Evolutionary conservation across 2,797 vertebrate genomes (phyloP).

Genomic region (Labeo calbasu): DNA sequence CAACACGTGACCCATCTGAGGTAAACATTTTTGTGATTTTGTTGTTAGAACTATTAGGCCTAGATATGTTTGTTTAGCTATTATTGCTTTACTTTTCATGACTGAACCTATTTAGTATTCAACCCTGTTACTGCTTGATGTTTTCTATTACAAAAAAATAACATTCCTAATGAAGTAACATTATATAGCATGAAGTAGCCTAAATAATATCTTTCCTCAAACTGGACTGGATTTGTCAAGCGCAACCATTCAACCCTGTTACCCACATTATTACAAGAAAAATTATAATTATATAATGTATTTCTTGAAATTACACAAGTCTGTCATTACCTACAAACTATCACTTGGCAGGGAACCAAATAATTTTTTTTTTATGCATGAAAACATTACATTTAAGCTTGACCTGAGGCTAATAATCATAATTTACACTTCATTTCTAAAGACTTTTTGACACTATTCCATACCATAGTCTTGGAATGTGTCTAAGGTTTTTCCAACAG

Average conservation of each 20-base stretch:
- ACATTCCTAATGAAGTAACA: background rate
- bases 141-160: background rate
- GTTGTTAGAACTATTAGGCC: background rate
- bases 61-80: background rate
- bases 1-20: background rate
- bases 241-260: background rate
- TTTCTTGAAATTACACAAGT: background rate
- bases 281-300: no score
- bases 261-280: background rate
- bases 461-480: background rate
- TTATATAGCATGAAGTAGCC: background rate
- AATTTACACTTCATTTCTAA: background rate
- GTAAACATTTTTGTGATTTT: background rate
- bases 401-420: background rate
- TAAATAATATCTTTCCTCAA: background rate
- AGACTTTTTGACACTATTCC: background rate
- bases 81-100: background rate
- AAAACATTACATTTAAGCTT: background rate
- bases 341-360: background rate
- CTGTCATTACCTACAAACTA: no score
- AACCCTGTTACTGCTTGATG: background rate
- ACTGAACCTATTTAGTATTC: background rate
- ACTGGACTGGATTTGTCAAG: background rate
- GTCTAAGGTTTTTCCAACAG: background rate
- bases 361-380: no score